Percentiles rank a stretch among this genome's conserved stretches.
These are phyloP conservation scores for Tetraneura akinire DNA, from an alignment of 1,140 invertebrate species.

Conservation along the genomic window DNA sequence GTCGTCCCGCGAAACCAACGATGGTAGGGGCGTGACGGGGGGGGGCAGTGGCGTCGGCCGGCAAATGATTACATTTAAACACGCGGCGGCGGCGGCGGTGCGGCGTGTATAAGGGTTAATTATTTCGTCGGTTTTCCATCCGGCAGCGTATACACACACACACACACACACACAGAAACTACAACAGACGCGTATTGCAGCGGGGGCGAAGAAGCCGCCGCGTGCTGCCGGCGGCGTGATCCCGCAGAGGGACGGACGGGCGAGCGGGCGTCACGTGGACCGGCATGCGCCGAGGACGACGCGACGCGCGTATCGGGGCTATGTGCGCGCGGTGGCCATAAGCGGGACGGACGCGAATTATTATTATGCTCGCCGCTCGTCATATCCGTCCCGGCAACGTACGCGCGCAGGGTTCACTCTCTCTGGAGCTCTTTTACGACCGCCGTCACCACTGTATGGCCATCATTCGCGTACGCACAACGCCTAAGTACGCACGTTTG, in stretches of 20 bases:
- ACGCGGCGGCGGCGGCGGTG: neutral
- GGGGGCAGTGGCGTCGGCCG: neutral
- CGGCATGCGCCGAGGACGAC: conserved; percentile 6
- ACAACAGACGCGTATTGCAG: neutral
- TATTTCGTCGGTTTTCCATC: conserved; percentile 39
- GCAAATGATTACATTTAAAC: neutral
- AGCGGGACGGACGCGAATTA: neutral
- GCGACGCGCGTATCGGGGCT: neutral
- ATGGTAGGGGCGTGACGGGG: neutral
- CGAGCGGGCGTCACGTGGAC: conserved; percentile 22
- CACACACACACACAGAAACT: too few species aligned
- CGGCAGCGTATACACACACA: neutral
- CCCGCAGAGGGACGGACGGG: neutral
- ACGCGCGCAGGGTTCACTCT: conserved; percentile 3
- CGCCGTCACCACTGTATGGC: neutral
- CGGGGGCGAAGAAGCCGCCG: neutral
- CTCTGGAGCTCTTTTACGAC: conserved; percentile 11
- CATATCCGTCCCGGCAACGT: neutral
- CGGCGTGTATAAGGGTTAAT: conserved; percentile 16
- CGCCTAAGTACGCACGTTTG: neutral
- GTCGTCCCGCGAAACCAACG: neutral
- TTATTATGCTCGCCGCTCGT: conserved; percentile 7
- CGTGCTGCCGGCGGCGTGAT: neutral
- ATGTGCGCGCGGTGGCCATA: neutral
- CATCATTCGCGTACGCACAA: conserved; percentile 36